Conservation (phyloP, 2,113 vertebrate genomes). For the Parotia lawesii region DNA sequence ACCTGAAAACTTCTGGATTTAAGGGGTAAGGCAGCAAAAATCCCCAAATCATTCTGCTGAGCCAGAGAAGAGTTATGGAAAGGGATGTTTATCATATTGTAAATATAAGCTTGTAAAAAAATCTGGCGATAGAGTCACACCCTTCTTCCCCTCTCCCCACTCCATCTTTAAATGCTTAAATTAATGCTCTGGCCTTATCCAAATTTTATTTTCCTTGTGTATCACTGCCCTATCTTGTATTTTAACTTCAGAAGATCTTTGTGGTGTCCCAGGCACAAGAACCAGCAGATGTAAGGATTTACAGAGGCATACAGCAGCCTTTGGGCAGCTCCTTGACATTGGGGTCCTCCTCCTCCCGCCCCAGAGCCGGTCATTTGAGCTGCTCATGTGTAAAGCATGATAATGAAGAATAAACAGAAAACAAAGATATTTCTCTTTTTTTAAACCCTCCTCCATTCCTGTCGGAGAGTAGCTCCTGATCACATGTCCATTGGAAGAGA, state of each 20-base stretch:
- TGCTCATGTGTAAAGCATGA: not conserved
- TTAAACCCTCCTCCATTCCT: not conserved
- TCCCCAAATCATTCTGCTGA: not conserved
- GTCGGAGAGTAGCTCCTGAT: not conserved
- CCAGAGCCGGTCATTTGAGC: not conserved
- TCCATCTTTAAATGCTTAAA: not conserved
- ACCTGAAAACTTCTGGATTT: not conserved
- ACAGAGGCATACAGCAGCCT: not conserved
- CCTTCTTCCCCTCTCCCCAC: not conserved
- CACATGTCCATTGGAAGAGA: fast-evolving
- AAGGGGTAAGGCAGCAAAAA: not conserved
- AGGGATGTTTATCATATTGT: not conserved
- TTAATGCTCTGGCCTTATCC: not conserved
- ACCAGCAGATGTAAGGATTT: not conserved
- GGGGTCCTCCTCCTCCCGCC: no score
- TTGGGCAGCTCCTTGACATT: fast-evolving
- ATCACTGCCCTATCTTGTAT: not conserved
- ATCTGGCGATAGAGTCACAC: not conserved
- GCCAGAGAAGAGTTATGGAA: not conserved
- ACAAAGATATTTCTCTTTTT: not conserved
- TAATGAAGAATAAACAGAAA: not conserved
- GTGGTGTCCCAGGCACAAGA: not conserved
- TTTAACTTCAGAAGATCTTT: not conserved
- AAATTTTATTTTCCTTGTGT: not conserved
- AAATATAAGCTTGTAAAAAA: not conserved